These are phyloP conservation scores for Rhadinocentrus ornatus DNA, from an alignment of 2,797 vertebrate species.

Conservation along the genomic window DNA sequence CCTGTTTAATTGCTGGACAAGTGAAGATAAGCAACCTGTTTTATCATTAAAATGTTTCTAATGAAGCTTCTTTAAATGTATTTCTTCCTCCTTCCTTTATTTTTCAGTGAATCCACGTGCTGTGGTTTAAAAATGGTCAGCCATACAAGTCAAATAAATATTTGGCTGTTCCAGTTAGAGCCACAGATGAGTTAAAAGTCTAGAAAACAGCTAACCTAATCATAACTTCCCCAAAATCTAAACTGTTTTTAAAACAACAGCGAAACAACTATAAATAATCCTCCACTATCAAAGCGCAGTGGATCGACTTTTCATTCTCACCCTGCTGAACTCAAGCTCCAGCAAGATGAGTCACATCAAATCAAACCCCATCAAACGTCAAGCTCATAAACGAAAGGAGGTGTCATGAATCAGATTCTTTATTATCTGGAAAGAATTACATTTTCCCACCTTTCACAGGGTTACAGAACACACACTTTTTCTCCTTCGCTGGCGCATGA, in stretches of 20 bases:
- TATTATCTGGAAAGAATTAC: slow-evolving; percentile 67
- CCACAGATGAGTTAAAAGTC: neutral
- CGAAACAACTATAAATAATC: slow-evolving; percentile 49
- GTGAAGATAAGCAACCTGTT: neutral
- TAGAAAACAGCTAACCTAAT: slow-evolving; percentile 13
- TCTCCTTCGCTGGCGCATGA: slow-evolving; percentile 10
- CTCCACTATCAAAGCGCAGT: slow-evolving; percentile 28
- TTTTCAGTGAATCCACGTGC: slow-evolving; percentile 22
- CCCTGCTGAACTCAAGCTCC: slow-evolving; percentile 46
- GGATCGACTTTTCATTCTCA: slow-evolving; percentile 57
- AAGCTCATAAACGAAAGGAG: slow-evolving; percentile 64
- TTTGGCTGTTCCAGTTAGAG: neutral
- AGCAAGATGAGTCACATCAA: slow-evolving; percentile 68
- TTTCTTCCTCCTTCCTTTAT: slow-evolving; percentile 13
- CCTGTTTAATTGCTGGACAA: neutral
- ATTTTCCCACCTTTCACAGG: slow-evolving; percentile 46
- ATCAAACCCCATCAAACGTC: slow-evolving; percentile 63
- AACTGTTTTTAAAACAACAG: slow-evolving; percentile 36
- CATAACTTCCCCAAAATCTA: slow-evolving; percentile 26
- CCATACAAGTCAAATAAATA: slow-evolving; percentile 21
- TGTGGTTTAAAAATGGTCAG: slow-evolving; percentile 29
- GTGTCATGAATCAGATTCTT: slow-evolving; percentile 62
- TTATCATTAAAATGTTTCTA: neutral
- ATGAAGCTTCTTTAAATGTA: neutral
- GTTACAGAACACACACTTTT: neutral